Base-by-base conservation (phyloP, 2,797 vertebrate genomes). In the Allobates femoralis region DNA sequence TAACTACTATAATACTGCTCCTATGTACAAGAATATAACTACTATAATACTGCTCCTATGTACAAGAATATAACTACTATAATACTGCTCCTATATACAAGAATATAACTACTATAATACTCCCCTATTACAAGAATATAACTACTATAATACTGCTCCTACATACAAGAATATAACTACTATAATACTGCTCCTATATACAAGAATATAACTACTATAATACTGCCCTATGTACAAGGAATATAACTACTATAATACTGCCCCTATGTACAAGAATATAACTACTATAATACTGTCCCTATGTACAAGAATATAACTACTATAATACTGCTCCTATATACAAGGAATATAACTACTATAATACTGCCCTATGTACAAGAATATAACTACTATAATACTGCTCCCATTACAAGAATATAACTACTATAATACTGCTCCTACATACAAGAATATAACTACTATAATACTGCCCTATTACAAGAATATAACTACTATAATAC, bases 1-100 rank as follows among this genome's bases (percentile, higher is more conserved):
- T 69, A 66, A 69, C 66, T 69, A 69, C 66, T 69, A 69, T 69
- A 69, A 69, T 32, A 67, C 64, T 67, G 56, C 23, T 60, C 56
- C 56, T n/a, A 56, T 56, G 11, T 56, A 56, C 55, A 56, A 6
- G 55, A 56, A 56, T 56, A 56, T 56, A 53, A 56, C 55, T 56
- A 56, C 55, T 56, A 56, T 19, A 56, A 56, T 56, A 56, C 55
- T 56, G 55, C 55, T 56, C 55, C 55, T 56, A 56, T 56, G 11
- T 56, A 56, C 55, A 56, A 21, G 55, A 56, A 56, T 56, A 56
- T 56, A 53, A 56, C 55, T 56, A 56, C 55, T 19, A 56, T 56
- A 56, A 56, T 56, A 56, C 55, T 56, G 55, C 55, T 11, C 56
- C 56, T 58, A 58, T 58, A 58, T 58, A 58, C 56, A 58, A n/a